These are phyloP conservation scores for Frieseomelitta varia DNA, from an alignment of 1,140 invertebrate species.

Conservation along the genomic window DNA sequence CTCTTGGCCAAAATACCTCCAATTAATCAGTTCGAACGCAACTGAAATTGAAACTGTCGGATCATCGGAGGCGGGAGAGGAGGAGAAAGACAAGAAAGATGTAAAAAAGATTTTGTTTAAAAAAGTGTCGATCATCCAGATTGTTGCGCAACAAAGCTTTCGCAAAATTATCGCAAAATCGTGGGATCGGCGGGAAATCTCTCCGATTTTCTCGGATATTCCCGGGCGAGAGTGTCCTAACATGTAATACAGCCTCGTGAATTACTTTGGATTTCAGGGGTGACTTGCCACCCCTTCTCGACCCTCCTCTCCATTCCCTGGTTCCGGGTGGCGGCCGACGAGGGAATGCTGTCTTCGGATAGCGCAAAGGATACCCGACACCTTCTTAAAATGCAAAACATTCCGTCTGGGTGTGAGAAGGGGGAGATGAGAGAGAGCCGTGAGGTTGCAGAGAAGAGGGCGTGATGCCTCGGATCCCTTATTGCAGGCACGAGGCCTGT, in stretches of 20 bases:
- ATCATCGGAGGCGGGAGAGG: too few species aligned
- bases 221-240: slow-evolving; percentile 43
- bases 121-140: too few species aligned
- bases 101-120: too few species aligned
- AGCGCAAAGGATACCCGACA: slow-evolving; percentile 75
- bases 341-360: slow-evolving; percentile 66
- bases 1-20: too few species aligned
- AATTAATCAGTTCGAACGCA: too few species aligned
- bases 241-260: slow-evolving; percentile 68
- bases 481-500: slow-evolving; percentile 70
- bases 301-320: slow-evolving; percentile 22
- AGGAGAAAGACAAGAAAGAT: too few species aligned
- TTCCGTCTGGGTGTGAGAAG: slow-evolving; percentile 66
- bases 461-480: slow-evolving; percentile 65
- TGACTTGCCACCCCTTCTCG: slow-evolving; percentile 28
- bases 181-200: slow-evolving; percentile 26
- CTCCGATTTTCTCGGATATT: slow-evolving; percentile 49
- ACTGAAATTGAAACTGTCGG: too few species aligned
- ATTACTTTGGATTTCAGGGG: slow-evolving; percentile 72
- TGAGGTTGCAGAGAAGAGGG: slow-evolving; percentile 35
- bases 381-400: slow-evolving; percentile 82
- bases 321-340: slow-evolving; percentile 42
- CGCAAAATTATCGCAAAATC: not conserved
- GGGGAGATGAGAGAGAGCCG: slow-evolving; percentile 40
- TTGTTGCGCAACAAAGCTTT: too few species aligned